Conservation (phyloP, 2,888 invertebrate genomes). For the Adelphocoris suturalis region DNA sequence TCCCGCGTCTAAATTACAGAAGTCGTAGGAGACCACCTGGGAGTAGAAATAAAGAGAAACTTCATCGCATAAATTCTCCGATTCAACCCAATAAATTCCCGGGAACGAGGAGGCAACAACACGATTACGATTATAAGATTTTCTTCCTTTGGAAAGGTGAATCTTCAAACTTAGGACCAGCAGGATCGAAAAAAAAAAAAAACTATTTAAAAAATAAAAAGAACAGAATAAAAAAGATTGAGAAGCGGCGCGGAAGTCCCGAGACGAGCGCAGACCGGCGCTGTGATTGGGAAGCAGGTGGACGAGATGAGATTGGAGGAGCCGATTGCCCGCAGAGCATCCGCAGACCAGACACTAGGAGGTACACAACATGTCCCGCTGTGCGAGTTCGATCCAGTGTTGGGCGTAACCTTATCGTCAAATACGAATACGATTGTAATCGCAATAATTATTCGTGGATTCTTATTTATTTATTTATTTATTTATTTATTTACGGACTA, state of each 20-base stretch:
- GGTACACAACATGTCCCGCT: too few species aligned
- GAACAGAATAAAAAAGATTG: not conserved
- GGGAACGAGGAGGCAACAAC: not conserved
- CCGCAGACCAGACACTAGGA: not conserved
- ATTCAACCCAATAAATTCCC: conserved; percentile 5
- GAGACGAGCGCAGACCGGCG: not conserved
- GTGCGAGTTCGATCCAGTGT: too few species aligned
- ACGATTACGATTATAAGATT: not conserved
- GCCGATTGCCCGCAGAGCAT: not conserved
- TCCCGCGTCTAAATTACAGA: too few species aligned
- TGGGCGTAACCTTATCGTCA: too few species aligned
- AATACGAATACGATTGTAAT: too few species aligned
- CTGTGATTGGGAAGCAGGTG: conserved; percentile 39
- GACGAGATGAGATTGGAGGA: not conserved
- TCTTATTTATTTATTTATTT: too few species aligned
- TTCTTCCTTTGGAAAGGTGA: not conserved
- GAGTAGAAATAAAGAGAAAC: not conserved
- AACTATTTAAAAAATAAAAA: not conserved
- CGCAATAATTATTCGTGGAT: too few species aligned
- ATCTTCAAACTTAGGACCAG: not conserved
- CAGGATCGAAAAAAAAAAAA: not conserved
- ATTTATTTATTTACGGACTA: too few species aligned
- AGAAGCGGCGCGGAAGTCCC: not conserved
- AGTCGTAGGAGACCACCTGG: not conserved
- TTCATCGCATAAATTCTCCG: not conserved